These are phyloP conservation scores for Pharmacophagus antenor DNA, from an alignment of 2,888 invertebrate species.

Conservation along the genomic window DNA sequence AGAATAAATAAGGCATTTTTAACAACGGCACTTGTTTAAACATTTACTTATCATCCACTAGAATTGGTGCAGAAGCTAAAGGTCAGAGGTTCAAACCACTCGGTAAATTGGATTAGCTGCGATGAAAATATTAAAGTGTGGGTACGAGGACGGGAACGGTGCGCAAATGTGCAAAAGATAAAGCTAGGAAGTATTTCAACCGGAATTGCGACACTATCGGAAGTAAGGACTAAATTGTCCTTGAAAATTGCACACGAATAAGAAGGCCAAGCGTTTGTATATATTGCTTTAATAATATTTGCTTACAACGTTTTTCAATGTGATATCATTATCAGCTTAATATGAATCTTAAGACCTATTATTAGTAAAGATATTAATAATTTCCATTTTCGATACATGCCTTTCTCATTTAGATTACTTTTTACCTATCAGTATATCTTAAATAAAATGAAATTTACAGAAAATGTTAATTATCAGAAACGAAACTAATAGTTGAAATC, in stretches of 20 bases:
- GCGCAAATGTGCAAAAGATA: slow-evolving; percentile 15
- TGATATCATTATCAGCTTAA: too few relatives aligned
- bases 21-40: slow-evolving; percentile 6
- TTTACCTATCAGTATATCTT: too few relatives aligned
- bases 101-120: slow-evolving; percentile 20
- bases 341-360: too few relatives aligned
- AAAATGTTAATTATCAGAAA: too few relatives aligned
- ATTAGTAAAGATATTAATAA: too few relatives aligned
- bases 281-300: too few relatives aligned
- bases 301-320: too few relatives aligned
- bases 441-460: too few relatives aligned
- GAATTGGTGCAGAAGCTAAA: slow-evolving; percentile 15
- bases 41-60: slow-evolving; percentile 18
- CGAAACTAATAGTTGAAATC: too few relatives aligned
- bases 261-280: not conserved
- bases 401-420: too few relatives aligned
- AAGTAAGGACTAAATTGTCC: slow-evolving; percentile 22
- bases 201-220: slow-evolving; percentile 14
- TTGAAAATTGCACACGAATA: slow-evolving; percentile 8
- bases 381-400: too few relatives aligned
- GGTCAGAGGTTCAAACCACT: slow-evolving; percentile 18
- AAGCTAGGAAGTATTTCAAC: slow-evolving; percentile 12
- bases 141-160: not conserved
- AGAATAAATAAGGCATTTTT: not conserved
- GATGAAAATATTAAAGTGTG: slow-evolving; percentile 13